A percentile compares a stretch with the other conserved stretches of the same genome.
Conservation (phyloP, 2,888 invertebrate species). For the Petrolisthes manimaculis region DNA sequence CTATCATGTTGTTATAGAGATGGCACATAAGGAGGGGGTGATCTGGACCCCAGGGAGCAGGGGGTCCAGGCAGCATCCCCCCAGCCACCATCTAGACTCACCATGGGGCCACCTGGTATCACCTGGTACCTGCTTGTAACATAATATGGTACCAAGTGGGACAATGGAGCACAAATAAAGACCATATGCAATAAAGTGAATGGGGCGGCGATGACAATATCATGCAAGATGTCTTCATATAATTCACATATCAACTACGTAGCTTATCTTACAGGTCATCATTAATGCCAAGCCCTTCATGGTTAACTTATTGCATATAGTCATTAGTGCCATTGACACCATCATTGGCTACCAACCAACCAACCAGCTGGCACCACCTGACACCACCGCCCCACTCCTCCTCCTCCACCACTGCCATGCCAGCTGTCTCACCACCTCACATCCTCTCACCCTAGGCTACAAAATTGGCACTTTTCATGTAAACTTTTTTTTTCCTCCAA, state of each 20-base stretch:
- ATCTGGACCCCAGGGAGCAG: constrained; percentile 56
- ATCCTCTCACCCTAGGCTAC: constrained; percentile 59
- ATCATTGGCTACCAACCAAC: neutral
- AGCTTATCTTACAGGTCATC: too few relatives aligned
- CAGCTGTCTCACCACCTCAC: constrained; percentile 48
- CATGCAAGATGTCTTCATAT: too few relatives aligned
- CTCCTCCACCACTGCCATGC: constrained; percentile 42
- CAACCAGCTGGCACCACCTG: constrained; percentile 34
- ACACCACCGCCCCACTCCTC: constrained; percentile 55
- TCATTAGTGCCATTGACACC: too few relatives aligned
- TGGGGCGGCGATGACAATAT: too few relatives aligned
- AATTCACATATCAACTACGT: too few relatives aligned
- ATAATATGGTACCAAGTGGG: too few relatives aligned
- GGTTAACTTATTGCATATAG: too few relatives aligned
- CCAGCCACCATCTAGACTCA: constrained; percentile 58
- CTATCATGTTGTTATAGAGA: constrained; percentile 52
- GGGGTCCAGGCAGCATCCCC: constrained; percentile 41
- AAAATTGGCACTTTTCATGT: constrained; percentile 61
- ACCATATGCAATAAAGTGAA: too few relatives aligned
- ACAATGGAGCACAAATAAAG: too few relatives aligned
- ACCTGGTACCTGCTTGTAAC: constrained; percentile 30
- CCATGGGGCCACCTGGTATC: constrained; percentile 54
- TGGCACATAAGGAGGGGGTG: constrained; percentile 45
- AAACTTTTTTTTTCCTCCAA: constrained; percentile 47
- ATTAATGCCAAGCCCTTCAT: too few relatives aligned